Evolutionary conservation across 2,113 vertebrate genomes (phyloP), one percentile per base, ranked within the genome.

Genomic region (Phylloscopus trochiloides): DNA sequence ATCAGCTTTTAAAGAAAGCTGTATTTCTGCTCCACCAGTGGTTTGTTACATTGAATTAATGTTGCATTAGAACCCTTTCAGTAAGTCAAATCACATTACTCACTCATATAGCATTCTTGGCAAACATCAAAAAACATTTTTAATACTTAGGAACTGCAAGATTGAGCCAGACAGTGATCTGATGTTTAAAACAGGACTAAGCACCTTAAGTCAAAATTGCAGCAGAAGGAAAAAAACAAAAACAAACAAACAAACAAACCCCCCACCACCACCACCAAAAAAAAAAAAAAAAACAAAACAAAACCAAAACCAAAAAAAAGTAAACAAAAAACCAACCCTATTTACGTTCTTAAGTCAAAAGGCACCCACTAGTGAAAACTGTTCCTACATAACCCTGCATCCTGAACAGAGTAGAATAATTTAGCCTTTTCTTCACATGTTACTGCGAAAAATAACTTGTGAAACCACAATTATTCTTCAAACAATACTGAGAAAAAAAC

Each of bases 51-150:
- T 84, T 80, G 59, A 73, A 88, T 93, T 88, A 88, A 86, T 21
- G 17, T 62, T 92, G 58, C 71, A 83, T 92, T 95, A 94, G 66
- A 86, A 82, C 13, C 19, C 85, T 90, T 92, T 95, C 82, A 90
- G 58, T 90, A 85, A 91, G 57, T 93, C 85, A 82, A 76, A 90
- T 65, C 28, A 29, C 71, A 93, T 95, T 93, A 80, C 51, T 93
- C 59, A 90, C 54, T 88, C 32, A 58, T 66, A 83, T 22, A 90
- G 32, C 67, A 55, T 71, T 77, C 75, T 71, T 95, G 91, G 91
- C 75, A 91, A 92, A 72, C 51, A 78, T 84, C 78, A 79, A 55
- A 92, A 95, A 82, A 10, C 16, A 70, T 79, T 80, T 95, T 92
- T 76, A 90, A 90, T 94, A 77, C 59, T 84, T 74, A 77, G 31